phyloP scores from a whole-genome alignment of 2,888 invertebrate genomes.

The Ochropleura leucogaster region DNA sequence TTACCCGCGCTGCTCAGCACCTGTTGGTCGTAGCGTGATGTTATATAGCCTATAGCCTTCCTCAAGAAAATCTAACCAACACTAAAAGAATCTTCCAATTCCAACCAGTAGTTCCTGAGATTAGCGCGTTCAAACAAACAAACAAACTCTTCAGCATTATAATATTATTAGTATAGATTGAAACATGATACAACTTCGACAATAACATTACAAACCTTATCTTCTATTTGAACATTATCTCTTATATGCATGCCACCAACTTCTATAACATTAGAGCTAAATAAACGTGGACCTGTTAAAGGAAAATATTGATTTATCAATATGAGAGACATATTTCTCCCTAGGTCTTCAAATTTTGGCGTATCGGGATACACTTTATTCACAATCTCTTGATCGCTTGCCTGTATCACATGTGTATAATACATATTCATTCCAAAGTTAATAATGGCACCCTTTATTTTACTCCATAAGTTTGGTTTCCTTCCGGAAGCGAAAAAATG shows the following conservation, averaged over 20 bases:
- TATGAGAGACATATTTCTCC: slow-evolving; percentile 68
- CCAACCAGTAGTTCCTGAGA: too few relatives aligned
- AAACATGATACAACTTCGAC: neutral
- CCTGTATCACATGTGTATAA: slow-evolving; percentile 67
- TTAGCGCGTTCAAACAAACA: too few relatives aligned
- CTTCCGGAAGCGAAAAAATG: slow-evolving; percentile 85
- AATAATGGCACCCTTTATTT: slow-evolving; percentile 81
- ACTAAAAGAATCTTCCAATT: too few relatives aligned
- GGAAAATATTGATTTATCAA: slow-evolving; percentile 89
- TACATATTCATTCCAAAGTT: slow-evolving; percentile 69
- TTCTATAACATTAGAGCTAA: slow-evolving; percentile 87
- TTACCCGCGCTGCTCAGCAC: too few relatives aligned
- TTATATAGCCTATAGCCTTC: too few relatives aligned
- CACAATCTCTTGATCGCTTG: slow-evolving; percentile 67
- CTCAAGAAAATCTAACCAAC: too few relatives aligned
- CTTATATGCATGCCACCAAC: slow-evolving; percentile 82
- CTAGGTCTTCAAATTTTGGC: slow-evolving; percentile 71
- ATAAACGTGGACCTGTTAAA: slow-evolving; percentile 85
- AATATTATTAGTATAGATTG: too few relatives aligned
- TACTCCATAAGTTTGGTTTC: slow-evolving; percentile 81
- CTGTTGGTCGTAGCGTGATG: too few relatives aligned
- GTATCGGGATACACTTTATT: slow-evolving; percentile 67
- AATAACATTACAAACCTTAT: slow-evolving; percentile 34
- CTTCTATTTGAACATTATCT: slow-evolving; percentile 25
- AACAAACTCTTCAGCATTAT: too few relatives aligned